A percentile compares a stretch with the other conserved stretches of the same genome.
These are phyloP conservation scores for Acrocephalus scirpaceus DNA, from an alignment of 2,797 vertebrate genomes.

Conservation along the genomic window DNA sequence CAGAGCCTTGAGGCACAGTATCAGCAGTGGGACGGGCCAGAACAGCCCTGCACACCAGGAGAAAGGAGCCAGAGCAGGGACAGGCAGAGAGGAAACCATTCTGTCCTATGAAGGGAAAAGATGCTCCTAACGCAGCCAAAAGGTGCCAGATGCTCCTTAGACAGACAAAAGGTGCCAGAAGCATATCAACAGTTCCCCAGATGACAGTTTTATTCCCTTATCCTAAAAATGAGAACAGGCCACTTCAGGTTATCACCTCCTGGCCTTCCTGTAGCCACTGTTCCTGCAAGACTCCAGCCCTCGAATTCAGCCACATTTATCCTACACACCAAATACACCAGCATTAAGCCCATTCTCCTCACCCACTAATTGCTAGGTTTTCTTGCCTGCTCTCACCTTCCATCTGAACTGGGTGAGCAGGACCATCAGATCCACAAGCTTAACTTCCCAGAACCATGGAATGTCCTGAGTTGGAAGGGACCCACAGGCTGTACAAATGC, in stretches of 20 bases:
- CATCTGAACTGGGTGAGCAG: not conserved
- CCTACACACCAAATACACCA: fast-evolving
- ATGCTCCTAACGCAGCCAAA: not conserved
- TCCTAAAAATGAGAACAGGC: not conserved
- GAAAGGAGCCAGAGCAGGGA: not conserved
- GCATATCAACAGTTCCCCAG: not conserved
- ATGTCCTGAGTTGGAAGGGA: not conserved
- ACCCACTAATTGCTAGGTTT: not conserved
- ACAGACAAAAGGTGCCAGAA: not conserved
- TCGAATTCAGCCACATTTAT: not conserved
- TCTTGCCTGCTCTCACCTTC: not conserved
- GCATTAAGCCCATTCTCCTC: not conserved
- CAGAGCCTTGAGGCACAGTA: not conserved
- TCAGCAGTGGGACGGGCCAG: not conserved
- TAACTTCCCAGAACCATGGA: not conserved
- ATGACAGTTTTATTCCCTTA: not conserved
- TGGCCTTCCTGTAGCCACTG: not conserved
- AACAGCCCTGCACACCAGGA: not conserved
- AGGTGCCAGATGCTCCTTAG: not conserved
- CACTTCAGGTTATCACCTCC: not conserved
- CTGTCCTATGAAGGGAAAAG: not conserved
- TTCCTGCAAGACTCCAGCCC: not conserved
- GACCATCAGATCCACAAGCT: not conserved
- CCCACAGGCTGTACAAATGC: not conserved
- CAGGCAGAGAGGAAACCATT: not conserved